Evolutionary conservation across 2,888 invertebrate species (phyloP).

Genomic region (Stegana nigrithorax): DNA sequence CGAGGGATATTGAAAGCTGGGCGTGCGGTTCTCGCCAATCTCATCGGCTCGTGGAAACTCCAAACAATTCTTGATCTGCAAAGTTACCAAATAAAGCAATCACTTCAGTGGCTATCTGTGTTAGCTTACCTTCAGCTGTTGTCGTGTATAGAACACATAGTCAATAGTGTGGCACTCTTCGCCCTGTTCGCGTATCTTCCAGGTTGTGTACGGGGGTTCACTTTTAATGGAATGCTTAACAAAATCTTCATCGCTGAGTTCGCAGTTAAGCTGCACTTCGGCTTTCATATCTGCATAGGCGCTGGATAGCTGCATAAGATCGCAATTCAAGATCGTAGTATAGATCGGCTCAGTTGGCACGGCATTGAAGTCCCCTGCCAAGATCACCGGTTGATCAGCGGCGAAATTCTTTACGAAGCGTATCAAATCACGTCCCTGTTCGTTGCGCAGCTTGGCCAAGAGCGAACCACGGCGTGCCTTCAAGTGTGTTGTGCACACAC

Average conservation of each 20-base stretch:
- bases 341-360: conserved; percentile 80
- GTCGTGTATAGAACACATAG: conserved; percentile 77
- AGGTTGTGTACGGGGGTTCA: conserved; percentile 81
- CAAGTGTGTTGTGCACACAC: conserved; percentile 79
- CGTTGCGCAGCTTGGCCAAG: conserved; percentile 76
- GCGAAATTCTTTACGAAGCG: conserved; percentile 71
- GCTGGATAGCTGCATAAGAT: conserved; percentile 70
- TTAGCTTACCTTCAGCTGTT: conserved; percentile 71
- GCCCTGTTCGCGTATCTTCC: conserved; percentile 79
- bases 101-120: background rate
- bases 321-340: conserved; percentile 71
- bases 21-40: conserved; percentile 76
- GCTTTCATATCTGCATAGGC: conserved; percentile 70
- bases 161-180: conserved; percentile 81
- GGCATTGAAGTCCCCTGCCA: conserved; percentile 84
- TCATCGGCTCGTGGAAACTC: conserved; percentile 75
- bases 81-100: background rate
- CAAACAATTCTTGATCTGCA: conserved; percentile 65
- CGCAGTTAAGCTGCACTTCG: too few relatives aligned
- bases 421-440: conserved; percentile 78
- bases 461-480: conserved; percentile 79
- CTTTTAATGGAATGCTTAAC: conserved; percentile 64
- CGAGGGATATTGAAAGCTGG: conserved; percentile 78
- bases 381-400: conserved; percentile 72
- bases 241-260: conserved; percentile 38